Base-by-base conservation (phyloP, 2,113 vertebrate genomes). In the Trematocara unimaculatum region DNA sequence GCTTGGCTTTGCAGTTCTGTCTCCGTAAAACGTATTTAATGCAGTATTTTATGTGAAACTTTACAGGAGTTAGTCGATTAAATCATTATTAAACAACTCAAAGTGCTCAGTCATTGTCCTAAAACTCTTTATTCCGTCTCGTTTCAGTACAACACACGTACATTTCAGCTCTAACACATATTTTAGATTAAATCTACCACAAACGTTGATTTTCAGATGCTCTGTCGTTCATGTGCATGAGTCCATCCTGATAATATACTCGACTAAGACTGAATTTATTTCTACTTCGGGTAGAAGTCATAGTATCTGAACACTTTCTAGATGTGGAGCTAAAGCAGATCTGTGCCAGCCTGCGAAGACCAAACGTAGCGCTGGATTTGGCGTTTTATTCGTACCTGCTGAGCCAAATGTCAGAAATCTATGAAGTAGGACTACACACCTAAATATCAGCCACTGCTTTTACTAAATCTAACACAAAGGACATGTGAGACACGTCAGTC, bases 101-200 rank as follows among this genome's bases (percentile, higher is more conserved):
- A 10, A 55, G 40, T 64, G 55, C 23, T 87, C 5, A 17, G 33
- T 79, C 4, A 5, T 67, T 84, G 81, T 89, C 18, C 23, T 85
- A 17, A 47, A 26, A 13, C 33, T 62, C 23, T 94, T 93, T 93
- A 92, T 92, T 92, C 35, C 77, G 58, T 23, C 33, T 83, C 11
- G 53, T 78, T 88, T 88, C 70, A 49, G 53, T 70, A 81, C 64
- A 91, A 87, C 86, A 88, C 67, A 56, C 35, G 45, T 10, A 62
- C 17, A 33, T 49, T 79, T 60, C 17, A 70, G 38, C 31, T 64
- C 14, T 17, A 79, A 84, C 20, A 49, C 12, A 38, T 9, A 5
- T 54, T 81, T 72, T 4, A 83, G 9, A 23, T 51, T 20, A 26
- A 67, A 40, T 51, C 60, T 67, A 67, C 20, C n/a, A 18, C 70